Percentiles rank a stretch among this genome's conserved stretches.
phyloP scores from a whole-genome alignment of 1,140 invertebrate genomes.

The Brevipalpus yothersi region DNA sequence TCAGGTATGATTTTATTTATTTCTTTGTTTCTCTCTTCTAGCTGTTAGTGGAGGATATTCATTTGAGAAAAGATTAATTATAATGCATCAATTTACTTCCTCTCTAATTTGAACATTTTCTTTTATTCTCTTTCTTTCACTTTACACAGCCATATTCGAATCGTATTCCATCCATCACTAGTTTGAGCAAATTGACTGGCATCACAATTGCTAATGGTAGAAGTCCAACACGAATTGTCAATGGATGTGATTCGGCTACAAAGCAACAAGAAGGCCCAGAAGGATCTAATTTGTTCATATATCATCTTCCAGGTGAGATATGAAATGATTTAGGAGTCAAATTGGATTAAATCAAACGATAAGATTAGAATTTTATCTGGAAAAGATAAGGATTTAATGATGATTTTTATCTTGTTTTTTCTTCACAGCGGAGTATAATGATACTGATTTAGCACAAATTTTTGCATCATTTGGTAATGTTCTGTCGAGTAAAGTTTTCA shows the following conservation, averaged over 20 bases:
- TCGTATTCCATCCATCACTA: background rate
- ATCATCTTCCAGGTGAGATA: conserved; percentile 12
- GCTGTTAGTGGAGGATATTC: too few species aligned
- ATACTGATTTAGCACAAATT: conserved; percentile 72
- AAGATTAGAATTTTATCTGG: background rate
- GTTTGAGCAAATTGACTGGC: background rate
- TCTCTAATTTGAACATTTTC: too few species aligned
- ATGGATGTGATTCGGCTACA: too few species aligned
- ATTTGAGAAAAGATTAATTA: too few species aligned
- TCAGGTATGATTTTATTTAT: background rate
- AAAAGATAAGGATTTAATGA: too few species aligned
- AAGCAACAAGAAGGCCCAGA: conserved; percentile 13
- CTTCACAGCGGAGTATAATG: conserved; percentile 46
- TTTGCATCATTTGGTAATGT: conserved; percentile 89
- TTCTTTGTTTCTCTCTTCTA: too few species aligned
- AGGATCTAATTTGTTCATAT: conserved; percentile 12
- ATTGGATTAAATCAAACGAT: background rate
- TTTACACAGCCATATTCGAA: background rate
- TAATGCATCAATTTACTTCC: too few species aligned
- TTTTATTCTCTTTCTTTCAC: too few species aligned
- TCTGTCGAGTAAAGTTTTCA: conserved; percentile 94
- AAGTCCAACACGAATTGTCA: background rate
- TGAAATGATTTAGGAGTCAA: background rate
- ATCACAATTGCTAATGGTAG: background rate
- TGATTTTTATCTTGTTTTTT: background rate